phyloP scores from a whole-genome alignment of 2,113 vertebrate species.

The Platichthys flesus region DNA sequence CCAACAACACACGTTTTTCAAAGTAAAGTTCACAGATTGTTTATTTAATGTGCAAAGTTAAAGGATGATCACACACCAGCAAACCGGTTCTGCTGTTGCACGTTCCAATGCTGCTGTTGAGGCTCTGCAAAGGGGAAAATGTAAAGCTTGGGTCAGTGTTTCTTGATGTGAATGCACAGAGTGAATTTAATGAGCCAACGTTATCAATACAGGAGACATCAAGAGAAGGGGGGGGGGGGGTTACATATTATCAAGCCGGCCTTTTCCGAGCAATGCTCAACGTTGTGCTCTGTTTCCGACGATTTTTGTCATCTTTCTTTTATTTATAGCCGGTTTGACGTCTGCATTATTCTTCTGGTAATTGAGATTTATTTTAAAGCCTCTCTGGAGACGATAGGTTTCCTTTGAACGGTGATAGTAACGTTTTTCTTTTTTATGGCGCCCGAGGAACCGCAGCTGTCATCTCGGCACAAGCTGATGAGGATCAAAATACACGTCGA shows the following conservation, averaged over 20 bases:
- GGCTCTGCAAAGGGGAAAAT: constrained; percentile 71
- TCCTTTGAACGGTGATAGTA: constrained; percentile 20
- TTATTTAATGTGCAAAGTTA: not conserved
- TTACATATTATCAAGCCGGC: no score
- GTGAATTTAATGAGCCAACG: no score
- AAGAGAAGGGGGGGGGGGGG: no score
- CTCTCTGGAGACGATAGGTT: constrained; percentile 21
- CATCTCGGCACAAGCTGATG: constrained; percentile 33
- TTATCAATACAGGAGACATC: not conserved
- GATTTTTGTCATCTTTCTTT: not conserved
- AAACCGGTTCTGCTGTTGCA: constrained; percentile 77
- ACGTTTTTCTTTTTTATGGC: constrained; percentile 22
- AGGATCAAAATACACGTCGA: constrained; percentile 37
- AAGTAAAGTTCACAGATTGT: no score
- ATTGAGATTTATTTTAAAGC: constrained; percentile 29
- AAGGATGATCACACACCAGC: constrained; percentile 49
- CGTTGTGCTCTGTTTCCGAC: not conserved
- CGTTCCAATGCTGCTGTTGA: constrained; percentile 79
- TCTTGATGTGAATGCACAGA: not conserved
- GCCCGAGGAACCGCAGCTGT: constrained; percentile 23
- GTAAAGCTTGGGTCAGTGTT: not conserved
- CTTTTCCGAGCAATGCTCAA: not conserved
- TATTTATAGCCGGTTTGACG: constrained; percentile 1
- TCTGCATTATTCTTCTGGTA: not conserved
- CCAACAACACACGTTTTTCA: no score